Evolutionary conservation across 2,888 invertebrate species (phyloP).

Genomic region (Odontomyia ornata): DNA sequence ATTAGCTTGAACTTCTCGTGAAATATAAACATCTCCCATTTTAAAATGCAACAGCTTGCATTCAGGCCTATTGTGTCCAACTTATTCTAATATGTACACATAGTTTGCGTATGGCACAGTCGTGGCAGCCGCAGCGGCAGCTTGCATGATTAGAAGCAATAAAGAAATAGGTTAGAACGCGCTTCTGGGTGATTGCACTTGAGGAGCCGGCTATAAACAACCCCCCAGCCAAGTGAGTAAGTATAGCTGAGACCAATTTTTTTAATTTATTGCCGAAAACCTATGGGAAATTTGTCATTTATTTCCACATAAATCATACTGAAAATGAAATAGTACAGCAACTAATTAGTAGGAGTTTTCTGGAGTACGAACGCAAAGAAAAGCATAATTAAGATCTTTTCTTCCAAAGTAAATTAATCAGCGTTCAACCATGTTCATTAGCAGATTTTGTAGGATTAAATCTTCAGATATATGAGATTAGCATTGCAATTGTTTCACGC

Average conservation of each 20-base stretch:
- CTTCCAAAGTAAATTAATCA: too few relatives aligned
- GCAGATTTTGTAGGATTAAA: too few relatives aligned
- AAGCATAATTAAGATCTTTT: too few relatives aligned
- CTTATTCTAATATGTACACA: constrained; percentile 14
- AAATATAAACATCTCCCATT: constrained; percentile 27
- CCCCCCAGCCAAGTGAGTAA: background rate
- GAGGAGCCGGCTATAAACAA: background rate
- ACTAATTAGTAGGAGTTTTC: constrained; percentile 4
- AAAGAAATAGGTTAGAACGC: constrained; percentile 41
- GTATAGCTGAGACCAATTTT: constrained; percentile 5
- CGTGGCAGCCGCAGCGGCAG: background rate
- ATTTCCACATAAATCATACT: constrained; percentile 7
- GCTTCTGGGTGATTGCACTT: constrained; percentile 44
- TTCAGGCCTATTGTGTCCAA: constrained; percentile 14
- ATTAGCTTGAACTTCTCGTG: constrained; percentile 37
- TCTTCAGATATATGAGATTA: too few relatives aligned
- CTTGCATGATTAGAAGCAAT: constrained; percentile 41
- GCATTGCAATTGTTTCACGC: too few relatives aligned
- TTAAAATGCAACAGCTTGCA: constrained; percentile 37
- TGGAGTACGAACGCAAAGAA: background rate
- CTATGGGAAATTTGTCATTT: constrained; percentile 28
- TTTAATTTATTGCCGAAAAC: constrained; percentile 34
- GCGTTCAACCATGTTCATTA: too few relatives aligned
- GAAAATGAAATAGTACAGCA: background rate
- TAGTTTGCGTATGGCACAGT: constrained; percentile 20